phyloP scores from a whole-genome alignment of 1,140 invertebrate species.

The Heliconius hermathena region DNA sequence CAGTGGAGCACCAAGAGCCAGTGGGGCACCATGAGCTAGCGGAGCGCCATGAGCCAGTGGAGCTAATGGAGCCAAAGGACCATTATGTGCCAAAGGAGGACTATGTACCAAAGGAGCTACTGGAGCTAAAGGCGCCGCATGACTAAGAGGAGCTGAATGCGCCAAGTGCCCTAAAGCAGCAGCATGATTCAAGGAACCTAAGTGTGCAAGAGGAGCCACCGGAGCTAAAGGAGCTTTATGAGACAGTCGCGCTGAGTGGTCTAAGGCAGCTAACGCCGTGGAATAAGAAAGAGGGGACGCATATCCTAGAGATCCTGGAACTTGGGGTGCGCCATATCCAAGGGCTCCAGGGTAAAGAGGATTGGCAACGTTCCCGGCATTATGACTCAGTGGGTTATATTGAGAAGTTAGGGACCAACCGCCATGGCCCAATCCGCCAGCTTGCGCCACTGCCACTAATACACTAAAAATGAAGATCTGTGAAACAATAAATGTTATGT shows the following conservation, averaged over 20 bases:
- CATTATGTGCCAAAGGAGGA: slow-evolving; percentile 43
- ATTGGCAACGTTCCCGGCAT: neutral
- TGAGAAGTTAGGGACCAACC: slow-evolving; percentile 40
- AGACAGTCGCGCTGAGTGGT: slow-evolving; percentile 28
- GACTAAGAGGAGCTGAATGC: slow-evolving; percentile 39
- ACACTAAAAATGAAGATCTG: slow-evolving; percentile 67
- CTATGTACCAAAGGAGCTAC: slow-evolving; percentile 44
- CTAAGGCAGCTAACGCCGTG: slow-evolving; percentile 17
- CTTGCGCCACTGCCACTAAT: slow-evolving; percentile 61
- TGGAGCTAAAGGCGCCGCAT: slow-evolving; percentile 45
- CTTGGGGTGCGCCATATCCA: neutral
- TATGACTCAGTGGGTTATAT: slow-evolving; percentile 13
- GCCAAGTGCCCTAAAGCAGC: slow-evolving; percentile 34
- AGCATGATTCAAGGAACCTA: slow-evolving; percentile 38
- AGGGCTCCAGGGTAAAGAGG: slow-evolving; percentile 10
- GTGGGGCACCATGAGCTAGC: slow-evolving; percentile 40
- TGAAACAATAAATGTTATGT: slow-evolving; percentile 6
- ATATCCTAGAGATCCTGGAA: neutral
- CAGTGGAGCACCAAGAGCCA: slow-evolving; percentile 41
- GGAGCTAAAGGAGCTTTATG: slow-evolving; percentile 32
- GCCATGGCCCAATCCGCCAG: slow-evolving; percentile 61
- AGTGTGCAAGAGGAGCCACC: slow-evolving; percentile 37
- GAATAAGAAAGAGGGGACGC: neutral
- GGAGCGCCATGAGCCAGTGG: slow-evolving; percentile 41
- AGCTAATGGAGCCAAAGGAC: slow-evolving; percentile 42